Evolutionary conservation across 2,113 vertebrate species (phyloP).

Genomic region (Melanotaenia duboulayi): DNA sequence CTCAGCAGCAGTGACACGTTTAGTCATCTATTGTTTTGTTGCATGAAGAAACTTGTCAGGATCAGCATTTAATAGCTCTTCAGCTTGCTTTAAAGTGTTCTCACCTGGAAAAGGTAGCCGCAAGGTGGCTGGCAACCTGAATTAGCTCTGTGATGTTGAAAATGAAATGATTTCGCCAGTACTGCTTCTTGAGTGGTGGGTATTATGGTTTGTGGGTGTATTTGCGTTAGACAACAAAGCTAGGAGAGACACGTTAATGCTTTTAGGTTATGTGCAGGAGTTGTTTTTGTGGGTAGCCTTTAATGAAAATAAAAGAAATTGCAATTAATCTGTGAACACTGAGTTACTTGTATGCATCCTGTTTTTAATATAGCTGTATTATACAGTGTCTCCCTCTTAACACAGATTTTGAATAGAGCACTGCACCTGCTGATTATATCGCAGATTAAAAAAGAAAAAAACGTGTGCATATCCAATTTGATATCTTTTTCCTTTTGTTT

Average conservation of each 20-base stretch:
- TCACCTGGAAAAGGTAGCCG: constrained; percentile 79
- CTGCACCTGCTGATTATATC: background rate
- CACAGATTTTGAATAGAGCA: background rate
- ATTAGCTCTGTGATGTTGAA: constrained; percentile 83
- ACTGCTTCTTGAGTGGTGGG: constrained; percentile 54
- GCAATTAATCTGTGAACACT: constrained; percentile 30
- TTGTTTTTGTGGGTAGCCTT: constrained; percentile 35
- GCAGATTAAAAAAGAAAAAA: background rate
- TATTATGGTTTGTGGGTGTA: constrained; percentile 43
- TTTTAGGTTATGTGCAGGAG: constrained; percentile 34
- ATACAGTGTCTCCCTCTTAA: background rate
- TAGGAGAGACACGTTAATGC: constrained; percentile 20
- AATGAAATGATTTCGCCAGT: constrained; percentile 68
- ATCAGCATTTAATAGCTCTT: constrained; percentile 83
- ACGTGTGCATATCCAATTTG: constrained; percentile 3
- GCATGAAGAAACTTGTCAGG: constrained; percentile 82
- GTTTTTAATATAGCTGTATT: background rate
- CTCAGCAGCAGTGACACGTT: constrained; percentile 71
- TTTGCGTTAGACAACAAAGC: constrained; percentile 41
- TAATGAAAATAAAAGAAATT: constrained; percentile 24
- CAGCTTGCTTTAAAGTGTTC: constrained; percentile 74
- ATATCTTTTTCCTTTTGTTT: background rate
- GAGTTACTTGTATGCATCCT: constrained; percentile 14
- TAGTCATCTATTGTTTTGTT: constrained; percentile 82
- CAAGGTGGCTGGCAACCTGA: constrained; percentile 78